Conservation (phyloP, 2,113 vertebrate genomes). For the Phoenicopterus ruber region DNA sequence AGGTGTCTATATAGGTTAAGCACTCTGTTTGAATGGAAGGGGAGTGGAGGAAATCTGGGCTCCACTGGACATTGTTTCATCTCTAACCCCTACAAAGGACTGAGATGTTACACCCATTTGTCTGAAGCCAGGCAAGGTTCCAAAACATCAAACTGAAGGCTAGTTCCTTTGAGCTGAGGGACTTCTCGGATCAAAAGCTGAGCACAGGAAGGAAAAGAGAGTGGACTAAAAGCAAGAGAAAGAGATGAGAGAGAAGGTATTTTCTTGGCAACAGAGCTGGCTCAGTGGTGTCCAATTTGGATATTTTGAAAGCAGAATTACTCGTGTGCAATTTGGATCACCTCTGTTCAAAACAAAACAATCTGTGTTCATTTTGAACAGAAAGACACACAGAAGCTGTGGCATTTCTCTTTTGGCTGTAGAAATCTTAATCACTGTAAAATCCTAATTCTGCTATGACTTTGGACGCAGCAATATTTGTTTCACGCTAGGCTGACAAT, state of each 20-base stretch:
- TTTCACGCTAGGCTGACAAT: not conserved
- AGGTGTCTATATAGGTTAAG: not conserved
- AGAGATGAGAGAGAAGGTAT: not conserved
- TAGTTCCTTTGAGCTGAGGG: not conserved
- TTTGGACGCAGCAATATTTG: not conserved
- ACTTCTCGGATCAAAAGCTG: not conserved
- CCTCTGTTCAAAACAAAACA: not conserved
- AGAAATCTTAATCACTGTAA: not conserved
- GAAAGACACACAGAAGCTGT: not conserved
- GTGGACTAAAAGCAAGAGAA: not conserved
- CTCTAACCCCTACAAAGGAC: not conserved
- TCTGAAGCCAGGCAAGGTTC: not conserved
- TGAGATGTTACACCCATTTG: not conserved
- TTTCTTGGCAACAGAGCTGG: not conserved
- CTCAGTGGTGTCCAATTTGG: not conserved
- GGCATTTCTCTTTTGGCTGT: not conserved
- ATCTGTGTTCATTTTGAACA: not conserved
- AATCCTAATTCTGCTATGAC: not conserved
- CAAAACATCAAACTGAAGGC: not conserved
- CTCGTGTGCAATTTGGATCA: not conserved
- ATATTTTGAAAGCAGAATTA: not conserved
- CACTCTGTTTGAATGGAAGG: not conserved
- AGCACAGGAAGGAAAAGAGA: not conserved
- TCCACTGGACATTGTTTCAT: not conserved
- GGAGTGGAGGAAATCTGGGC: not conserved